Percentiles rank a stretch among this genome's conserved stretches.
Conservation (phyloP, 2,797 vertebrate species). For the Columba guinea region DNA sequence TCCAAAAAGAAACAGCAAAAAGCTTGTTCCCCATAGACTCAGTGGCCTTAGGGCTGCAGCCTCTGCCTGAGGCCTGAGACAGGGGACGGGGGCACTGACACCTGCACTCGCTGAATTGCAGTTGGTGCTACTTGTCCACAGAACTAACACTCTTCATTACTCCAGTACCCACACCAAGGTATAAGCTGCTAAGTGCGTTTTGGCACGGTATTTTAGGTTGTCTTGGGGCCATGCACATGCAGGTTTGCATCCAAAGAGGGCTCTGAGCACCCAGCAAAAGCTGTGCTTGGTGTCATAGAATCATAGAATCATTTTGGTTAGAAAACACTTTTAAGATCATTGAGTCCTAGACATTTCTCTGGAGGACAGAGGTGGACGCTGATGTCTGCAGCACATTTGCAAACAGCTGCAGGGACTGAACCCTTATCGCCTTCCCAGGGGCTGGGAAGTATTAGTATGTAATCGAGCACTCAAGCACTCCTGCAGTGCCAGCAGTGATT, state of each 20-base stretch:
- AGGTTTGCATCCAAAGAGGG: background rate
- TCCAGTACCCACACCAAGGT: background rate
- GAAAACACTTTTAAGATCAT: too few relatives aligned
- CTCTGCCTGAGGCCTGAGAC: background rate
- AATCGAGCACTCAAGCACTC: accelerated
- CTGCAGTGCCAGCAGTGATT: background rate
- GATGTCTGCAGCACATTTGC: background rate
- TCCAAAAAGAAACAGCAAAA: background rate
- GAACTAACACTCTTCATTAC: accelerated
- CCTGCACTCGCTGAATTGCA: background rate
- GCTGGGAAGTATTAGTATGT: background rate
- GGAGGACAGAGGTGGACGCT: background rate
- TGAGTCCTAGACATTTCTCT: background rate
- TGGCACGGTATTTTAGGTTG: background rate
- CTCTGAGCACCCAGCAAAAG: background rate
- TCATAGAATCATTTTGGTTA: too few relatives aligned
- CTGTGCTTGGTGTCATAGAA: background rate
- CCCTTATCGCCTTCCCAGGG: background rate
- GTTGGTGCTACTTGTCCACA: background rate
- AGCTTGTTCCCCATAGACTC: background rate
- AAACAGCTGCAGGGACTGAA: background rate
- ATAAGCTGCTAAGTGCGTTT: background rate
- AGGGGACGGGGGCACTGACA: background rate
- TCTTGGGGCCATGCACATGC: accelerated
- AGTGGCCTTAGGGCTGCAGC: background rate